These are phyloP conservation scores for Himalopsyche japonica DNA, from an alignment of 2,888 invertebrate genomes.

Conservation along the genomic window DNA sequence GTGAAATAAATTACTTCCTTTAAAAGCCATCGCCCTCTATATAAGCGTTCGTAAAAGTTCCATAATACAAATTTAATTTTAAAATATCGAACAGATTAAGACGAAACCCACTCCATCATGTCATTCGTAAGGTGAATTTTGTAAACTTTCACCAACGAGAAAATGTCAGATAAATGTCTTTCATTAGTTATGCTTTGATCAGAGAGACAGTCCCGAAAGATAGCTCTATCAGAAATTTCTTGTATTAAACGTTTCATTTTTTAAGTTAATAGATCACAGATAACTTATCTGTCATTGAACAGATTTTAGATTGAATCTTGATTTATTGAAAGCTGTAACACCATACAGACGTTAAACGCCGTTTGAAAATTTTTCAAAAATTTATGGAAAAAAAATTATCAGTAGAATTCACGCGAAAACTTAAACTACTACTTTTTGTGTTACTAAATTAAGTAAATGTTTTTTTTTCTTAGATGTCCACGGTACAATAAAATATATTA, in stretches of 20 bases:
- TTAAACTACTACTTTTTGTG: too few species aligned
- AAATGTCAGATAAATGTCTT: neutral
- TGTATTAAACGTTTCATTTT: neutral
- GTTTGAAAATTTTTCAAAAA: too few species aligned
- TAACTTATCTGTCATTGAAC: neutral
- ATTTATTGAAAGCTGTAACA: neutral
- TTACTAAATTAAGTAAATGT: too few species aligned
- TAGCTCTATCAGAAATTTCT: neutral
- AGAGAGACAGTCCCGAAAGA: neutral
- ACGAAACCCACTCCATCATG: neutral
- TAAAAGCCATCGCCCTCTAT: neutral
- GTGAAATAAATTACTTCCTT: neutral
- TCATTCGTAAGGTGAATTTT: neutral
- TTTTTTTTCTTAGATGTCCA: too few species aligned
- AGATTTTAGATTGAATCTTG: neutral
- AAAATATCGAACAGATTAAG: conserved; percentile 1
- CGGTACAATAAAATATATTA: too few species aligned
- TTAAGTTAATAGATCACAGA: neutral
- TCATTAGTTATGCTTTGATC: conserved; percentile 1
- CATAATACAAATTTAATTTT: neutral
- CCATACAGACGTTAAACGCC: too few species aligned
- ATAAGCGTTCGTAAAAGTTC: neutral
- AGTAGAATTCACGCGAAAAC: too few species aligned
- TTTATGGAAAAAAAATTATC: too few species aligned
- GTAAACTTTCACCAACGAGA: neutral